Evolutionary conservation across 2,113 vertebrate genomes (phyloP), one percentile per base, ranked within the genome.

Genomic region (Sturnira hondurensis): DNA sequence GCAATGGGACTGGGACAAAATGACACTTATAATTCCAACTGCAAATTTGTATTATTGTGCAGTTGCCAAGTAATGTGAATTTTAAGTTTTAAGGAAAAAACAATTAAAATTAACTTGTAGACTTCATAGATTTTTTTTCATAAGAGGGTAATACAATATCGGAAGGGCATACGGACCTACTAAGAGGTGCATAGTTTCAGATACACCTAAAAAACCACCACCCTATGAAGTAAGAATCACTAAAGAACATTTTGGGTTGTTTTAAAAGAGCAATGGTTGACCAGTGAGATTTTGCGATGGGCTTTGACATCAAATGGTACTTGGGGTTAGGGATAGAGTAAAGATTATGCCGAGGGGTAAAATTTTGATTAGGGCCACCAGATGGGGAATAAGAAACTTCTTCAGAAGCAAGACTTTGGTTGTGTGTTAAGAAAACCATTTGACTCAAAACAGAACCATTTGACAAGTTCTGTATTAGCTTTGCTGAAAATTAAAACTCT

Each of bases 401-500:
- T 19, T 78, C 33, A 93, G 24, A 92, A 90, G 2, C 4, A 85
- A 68, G 76, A 19, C 19, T 45, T 43, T 31, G 63, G 20, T 22
- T 86, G 54, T 63, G 20, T 52, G 36, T 24, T 81, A 33, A 89
- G 54, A 93, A 9, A 92, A 73, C 93, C 5, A 77, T 63, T 91
- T 83, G 33, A 82, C 7, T 91, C 26, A 73, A 93, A 94, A 56
- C 19, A 76, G 33, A 85, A 7, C 61, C 61, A 7, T 78, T 14
- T 67, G 33, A 70, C 14, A 96, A 52, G 14, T 36, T 91, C 26
- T 90, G 7, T 87, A 56, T 80, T 61, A 70, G 43, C 33, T 74
- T 73, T 95, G 36, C 10, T 82, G 68, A 93, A 95, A 91, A 86
- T 52, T 8, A 81, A 67, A 87, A 85, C 14, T 89, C 50, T 41